Conservation (phyloP, 1,140 invertebrate genomes). For the Nasonia giraulti region DNA sequence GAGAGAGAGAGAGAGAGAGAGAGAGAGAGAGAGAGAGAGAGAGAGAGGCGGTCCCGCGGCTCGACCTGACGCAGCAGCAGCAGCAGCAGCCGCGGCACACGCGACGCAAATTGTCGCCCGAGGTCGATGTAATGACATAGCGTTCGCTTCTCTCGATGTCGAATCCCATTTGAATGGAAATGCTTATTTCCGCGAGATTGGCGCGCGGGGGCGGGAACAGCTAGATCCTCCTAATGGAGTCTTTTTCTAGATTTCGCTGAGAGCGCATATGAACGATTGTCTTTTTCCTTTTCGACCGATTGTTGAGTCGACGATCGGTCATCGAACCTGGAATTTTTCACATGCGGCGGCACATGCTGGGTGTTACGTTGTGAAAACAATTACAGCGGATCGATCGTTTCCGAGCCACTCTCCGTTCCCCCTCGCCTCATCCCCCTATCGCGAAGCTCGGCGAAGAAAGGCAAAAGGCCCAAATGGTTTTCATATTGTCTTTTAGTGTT, state of each 20-base stretch:
- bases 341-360: no score
- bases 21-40: no score
- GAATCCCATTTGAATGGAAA: not conserved
- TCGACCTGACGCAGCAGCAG: constrained; percentile 70
- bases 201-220: not conserved
- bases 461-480: constrained; percentile 67
- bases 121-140: constrained; percentile 50
- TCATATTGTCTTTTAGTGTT: constrained; percentile 75
- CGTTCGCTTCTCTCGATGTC: not conserved
- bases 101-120: constrained; percentile 65
- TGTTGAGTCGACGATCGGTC: not conserved
- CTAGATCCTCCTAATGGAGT: not conserved
- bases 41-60: constrained; percentile 53
- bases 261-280: not conserved
- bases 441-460: constrained; percentile 35
- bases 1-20: not conserved
- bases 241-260: not conserved
- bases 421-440: not conserved
- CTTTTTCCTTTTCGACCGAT: not conserved
- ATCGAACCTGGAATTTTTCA: no score
- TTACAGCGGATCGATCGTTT: not conserved
- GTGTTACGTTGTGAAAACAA: not conserved
- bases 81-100: constrained; percentile 54
- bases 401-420: no score
- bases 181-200: constrained; percentile 27